A percentile compares a stretch with the other conserved stretches of the same genome.
Evolutionary conservation across 2,888 invertebrate genomes (phyloP).

Genomic region (Andrena camellia): DNA sequence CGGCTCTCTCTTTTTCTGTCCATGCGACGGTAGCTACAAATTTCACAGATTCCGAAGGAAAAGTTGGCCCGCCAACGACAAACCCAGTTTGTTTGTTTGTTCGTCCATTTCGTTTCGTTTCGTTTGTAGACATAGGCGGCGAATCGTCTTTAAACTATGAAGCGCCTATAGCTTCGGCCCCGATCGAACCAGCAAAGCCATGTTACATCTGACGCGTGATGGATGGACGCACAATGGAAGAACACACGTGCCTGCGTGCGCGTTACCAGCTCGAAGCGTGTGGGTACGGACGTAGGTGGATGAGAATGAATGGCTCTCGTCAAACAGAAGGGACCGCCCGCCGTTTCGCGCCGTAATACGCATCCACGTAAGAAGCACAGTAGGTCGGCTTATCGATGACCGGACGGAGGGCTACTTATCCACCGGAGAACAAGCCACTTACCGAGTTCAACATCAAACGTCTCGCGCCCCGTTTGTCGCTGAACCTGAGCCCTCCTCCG

Average conservation of each 20-base stretch:
- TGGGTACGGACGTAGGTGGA: conserved; percentile 83
- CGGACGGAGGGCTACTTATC: conserved; percentile 78
- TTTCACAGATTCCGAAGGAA: not conserved
- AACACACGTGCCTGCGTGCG: conserved; percentile 74
- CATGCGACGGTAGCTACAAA: not conserved
- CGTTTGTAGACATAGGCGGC: not conserved
- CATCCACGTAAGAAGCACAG: conserved; percentile 76
- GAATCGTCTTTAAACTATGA: conserved; percentile 5
- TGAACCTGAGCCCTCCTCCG: conserved; percentile 23
- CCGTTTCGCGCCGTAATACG: conserved; percentile 83
- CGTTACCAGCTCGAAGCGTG: conserved; percentile 66
- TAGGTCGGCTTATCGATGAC: conserved; percentile 82
- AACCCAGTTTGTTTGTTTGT: not conserved
- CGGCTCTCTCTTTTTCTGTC: not conserved
- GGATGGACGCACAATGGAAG: conserved; percentile 81
- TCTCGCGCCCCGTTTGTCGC: conserved; percentile 49
- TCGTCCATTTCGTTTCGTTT: not conserved
- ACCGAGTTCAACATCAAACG: conserved; percentile 63
- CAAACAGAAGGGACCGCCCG: conserved; percentile 85
- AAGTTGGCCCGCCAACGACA: not conserved
- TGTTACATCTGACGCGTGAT: conserved; percentile 81
- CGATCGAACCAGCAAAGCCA: conserved; percentile 61
- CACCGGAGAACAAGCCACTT: conserved; percentile 77
- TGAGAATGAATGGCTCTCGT: conserved; percentile 85
- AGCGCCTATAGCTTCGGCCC: conserved; percentile 51